phyloP scores from a whole-genome alignment of 2,888 invertebrate genomes.

The Chouioia cunea region DNA sequence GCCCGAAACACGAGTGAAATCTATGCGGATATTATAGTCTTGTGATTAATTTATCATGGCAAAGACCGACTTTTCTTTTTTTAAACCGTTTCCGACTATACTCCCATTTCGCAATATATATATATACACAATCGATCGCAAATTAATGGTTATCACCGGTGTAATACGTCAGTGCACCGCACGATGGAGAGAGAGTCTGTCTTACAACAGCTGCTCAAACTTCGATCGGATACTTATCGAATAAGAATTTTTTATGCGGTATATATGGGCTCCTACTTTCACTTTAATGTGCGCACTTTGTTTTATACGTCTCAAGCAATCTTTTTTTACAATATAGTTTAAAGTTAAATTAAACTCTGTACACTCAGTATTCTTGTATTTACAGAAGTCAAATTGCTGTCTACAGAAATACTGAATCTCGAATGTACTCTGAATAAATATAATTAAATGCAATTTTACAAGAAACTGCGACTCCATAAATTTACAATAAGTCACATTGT shows the following conservation, averaged over 20 bases:
- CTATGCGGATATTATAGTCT: neutral
- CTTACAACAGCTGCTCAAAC: constrained; percentile 22
- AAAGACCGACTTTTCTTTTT: neutral
- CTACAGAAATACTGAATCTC: too few relatives aligned
- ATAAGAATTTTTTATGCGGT: too few relatives aligned
- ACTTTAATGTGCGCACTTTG: constrained; percentile 3
- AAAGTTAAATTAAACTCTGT: too few relatives aligned
- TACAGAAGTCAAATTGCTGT: too few relatives aligned
- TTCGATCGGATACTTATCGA: neutral
- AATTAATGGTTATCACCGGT: constrained; percentile 39
- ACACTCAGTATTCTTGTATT: too few relatives aligned
- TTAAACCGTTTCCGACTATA: neutral
- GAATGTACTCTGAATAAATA: too few relatives aligned
- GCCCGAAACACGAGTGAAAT: constrained; percentile 27
- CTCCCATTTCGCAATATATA: constrained; percentile 1
- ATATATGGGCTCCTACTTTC: constrained; percentile 10
- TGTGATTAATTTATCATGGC: constrained; percentile 29
- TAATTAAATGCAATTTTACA: too few relatives aligned
- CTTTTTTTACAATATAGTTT: neutral
- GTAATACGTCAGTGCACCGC: constrained; percentile 18
- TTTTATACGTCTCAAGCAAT: neutral
- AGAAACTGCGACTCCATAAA: too few relatives aligned
- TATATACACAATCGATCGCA: constrained; percentile 18
- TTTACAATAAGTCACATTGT: too few relatives aligned
- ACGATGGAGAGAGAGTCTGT: neutral